Evolutionary conservation across 2,888 invertebrate genomes (phyloP).

Genomic region (Rhingia rostrata): DNA sequence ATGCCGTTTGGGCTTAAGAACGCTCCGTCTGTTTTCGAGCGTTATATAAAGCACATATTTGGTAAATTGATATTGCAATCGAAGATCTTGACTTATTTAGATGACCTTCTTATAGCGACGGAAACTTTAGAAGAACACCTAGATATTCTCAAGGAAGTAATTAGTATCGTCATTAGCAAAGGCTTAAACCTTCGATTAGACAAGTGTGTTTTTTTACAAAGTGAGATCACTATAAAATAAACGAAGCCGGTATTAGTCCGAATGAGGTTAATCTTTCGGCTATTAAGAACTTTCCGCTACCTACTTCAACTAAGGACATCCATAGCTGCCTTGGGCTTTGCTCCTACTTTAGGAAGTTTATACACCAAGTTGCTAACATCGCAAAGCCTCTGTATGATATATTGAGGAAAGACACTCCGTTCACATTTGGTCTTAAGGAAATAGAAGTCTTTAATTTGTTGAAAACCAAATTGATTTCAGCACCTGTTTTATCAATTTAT

Average conservation of each 20-base stretch:
- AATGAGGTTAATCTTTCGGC: conserved; percentile 32
- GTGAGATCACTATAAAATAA: background rate
- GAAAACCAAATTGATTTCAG: conserved; percentile 17
- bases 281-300: conserved; percentile 47
- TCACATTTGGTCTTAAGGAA: conserved; percentile 24
- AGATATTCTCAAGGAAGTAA: background rate
- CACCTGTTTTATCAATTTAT: no score
- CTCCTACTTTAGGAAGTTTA: no score
- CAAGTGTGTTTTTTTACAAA: no score
- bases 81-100: conserved; percentile 72
- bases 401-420: conserved; percentile 18
- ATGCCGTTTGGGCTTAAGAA: no score
- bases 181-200: background rate
- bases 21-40: no score
- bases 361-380: no score
- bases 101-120: conserved; percentile 65
- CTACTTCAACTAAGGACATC: conserved; percentile 73
- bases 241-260: conserved; percentile 21
- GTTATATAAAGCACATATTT: no score
- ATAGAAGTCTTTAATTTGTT: conserved; percentile 24
- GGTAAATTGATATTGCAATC: conserved; percentile 52
- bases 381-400: conserved; percentile 77
- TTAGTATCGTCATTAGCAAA: conserved; percentile 10
- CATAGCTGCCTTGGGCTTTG: conserved; percentile 67
- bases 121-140: conserved; percentile 3